phyloP scores from a whole-genome alignment of 2,888 invertebrate species.

The Sussaba pulchella region DNA sequence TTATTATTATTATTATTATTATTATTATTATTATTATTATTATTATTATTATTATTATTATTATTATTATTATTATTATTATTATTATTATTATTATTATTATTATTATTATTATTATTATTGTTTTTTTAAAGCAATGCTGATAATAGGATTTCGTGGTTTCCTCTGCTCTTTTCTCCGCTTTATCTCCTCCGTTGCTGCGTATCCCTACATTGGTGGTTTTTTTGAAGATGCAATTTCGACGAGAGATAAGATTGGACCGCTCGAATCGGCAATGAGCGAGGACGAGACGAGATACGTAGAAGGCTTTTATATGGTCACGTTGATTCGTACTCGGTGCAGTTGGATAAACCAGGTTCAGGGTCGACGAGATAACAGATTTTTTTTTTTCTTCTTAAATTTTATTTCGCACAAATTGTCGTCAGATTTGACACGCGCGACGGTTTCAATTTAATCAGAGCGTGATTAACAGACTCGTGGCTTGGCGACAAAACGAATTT shows the following conservation, averaged over 20 bases:
- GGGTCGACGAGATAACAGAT: constrained; percentile 67
- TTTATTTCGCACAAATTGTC: constrained; percentile 2
- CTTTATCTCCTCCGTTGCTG: too few species aligned
- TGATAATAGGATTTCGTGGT: neutral
- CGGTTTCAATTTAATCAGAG: constrained; percentile 49
- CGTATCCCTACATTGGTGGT: constrained; percentile 17
- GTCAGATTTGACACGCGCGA: constrained; percentile 42
- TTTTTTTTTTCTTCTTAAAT: constrained; percentile 37
- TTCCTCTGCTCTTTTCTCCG: constrained; percentile 7
- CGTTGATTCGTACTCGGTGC: constrained; percentile 44
- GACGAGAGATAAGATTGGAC: constrained; percentile 44
- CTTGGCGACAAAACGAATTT: constrained; percentile 10
- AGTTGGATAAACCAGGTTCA: constrained; percentile 69
- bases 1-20: too few species aligned
- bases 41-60: too few species aligned
- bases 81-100: too few species aligned
- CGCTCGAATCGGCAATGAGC: constrained; percentile 14
- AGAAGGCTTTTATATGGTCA: constrained; percentile 38
- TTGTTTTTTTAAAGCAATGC: neutral
- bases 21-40: too few species aligned
- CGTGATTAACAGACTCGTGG: constrained; percentile 13
- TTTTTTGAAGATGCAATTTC: constrained; percentile 35
- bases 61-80: too few species aligned
- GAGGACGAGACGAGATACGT: constrained; percentile 7
- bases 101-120: too few species aligned